Conservation (phyloP, 2,888 invertebrate genomes). For the Tyria jacobaeae region DNA sequence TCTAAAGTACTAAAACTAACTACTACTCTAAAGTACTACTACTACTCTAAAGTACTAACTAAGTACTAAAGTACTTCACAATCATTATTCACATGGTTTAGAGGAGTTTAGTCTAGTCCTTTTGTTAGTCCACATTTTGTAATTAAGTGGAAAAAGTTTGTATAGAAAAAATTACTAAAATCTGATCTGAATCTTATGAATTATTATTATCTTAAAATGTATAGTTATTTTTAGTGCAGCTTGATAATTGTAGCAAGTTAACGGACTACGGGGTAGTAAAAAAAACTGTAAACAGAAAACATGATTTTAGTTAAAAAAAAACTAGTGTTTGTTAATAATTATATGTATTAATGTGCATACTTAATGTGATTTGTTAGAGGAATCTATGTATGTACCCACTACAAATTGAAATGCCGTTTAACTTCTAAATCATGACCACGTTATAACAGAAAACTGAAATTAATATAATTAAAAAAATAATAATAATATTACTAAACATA, state of each 20-base stretch:
- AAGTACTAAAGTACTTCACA: constrained; percentile 14
- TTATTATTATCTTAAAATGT: not conserved
- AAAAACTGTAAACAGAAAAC: not conserved
- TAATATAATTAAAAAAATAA: no score
- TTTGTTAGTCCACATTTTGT: not conserved
- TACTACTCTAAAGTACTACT: no score
- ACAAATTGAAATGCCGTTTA: no score
- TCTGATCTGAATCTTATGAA: not conserved
- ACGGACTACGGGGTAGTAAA: not conserved
- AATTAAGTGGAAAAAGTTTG: not conserved
- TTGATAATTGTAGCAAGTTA: not conserved
- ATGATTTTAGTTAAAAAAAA: not conserved
- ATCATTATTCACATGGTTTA: not conserved
- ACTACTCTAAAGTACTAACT: no score
- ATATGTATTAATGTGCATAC: no score
- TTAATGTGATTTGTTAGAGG: no score
- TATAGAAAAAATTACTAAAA: not conserved
- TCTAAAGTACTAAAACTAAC: not conserved
- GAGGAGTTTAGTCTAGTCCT: not conserved
- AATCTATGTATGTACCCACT: no score
- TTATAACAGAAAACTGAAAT: not conserved
- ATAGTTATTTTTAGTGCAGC: not conserved
- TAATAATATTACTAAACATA: no score
- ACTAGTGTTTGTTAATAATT: not conserved
- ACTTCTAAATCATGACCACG: not conserved